phyloP scores from a whole-genome alignment of 2,113 vertebrate species.

The Picathartes gymnocephalus region DNA sequence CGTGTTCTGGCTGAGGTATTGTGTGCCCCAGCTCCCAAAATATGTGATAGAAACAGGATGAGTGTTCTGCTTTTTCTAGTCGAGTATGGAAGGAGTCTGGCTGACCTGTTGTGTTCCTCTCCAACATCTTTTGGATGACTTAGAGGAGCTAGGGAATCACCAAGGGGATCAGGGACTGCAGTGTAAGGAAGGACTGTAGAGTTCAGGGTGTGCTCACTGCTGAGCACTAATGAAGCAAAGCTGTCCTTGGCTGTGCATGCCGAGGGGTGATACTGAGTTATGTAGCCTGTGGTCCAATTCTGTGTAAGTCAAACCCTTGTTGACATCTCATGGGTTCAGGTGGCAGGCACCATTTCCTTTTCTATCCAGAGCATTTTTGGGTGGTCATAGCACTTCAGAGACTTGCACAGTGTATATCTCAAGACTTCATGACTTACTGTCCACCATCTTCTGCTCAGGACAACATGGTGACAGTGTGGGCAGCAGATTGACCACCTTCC shows the following conservation, averaged over 20 bases:
- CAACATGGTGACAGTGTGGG: not conserved
- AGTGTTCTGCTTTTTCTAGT: not conserved
- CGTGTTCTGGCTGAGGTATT: not conserved
- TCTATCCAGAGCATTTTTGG: not conserved
- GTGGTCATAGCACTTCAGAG: not conserved
- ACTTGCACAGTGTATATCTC: not conserved
- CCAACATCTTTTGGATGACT: not conserved
- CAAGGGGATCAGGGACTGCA: not conserved
- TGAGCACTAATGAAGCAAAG: not conserved
- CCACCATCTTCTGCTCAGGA: accelerated
- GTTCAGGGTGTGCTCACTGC: not conserved
- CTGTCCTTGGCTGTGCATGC: not conserved
- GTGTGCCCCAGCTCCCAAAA: not conserved
- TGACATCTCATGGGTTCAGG: accelerated
- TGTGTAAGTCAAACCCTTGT: not conserved
- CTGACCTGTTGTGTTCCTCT: not conserved
- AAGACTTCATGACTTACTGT: not conserved
- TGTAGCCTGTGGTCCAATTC: not conserved
- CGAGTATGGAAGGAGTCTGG: not conserved
- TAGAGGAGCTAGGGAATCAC: not conserved
- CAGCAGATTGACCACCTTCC: not conserved
- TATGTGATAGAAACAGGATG: not conserved
- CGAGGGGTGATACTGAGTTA: not conserved
- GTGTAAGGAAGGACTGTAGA: not conserved
- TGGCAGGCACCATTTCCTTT: not conserved